Evolutionary conservation across 2,797 vertebrate species (phyloP).

Genomic region (Eulemur coronatus): DNA sequence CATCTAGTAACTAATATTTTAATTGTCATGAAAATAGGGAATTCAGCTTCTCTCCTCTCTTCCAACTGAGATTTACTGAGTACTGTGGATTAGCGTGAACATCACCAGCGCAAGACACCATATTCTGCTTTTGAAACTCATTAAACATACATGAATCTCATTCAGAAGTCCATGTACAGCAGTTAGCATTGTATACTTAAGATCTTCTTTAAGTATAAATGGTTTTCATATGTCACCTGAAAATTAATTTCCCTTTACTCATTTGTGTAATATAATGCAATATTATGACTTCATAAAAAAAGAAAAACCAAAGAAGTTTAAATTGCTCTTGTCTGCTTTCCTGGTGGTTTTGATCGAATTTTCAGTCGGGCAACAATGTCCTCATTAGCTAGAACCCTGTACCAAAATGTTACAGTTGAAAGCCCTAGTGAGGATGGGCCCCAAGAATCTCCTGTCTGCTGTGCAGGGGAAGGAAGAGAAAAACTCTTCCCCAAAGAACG

Average conservation of each 20-base stretch:
- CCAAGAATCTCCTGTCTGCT: not conserved
- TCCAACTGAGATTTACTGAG: not conserved
- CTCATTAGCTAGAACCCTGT: not conserved
- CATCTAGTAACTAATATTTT: not conserved
- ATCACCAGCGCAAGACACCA: not conserved
- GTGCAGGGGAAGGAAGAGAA: not conserved
- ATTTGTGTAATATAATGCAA: not conserved
- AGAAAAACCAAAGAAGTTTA: not conserved
- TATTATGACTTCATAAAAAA: conserved; percentile 4
- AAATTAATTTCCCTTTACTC: not conserved
- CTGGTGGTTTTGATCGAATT: not conserved
- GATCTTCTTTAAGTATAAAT: not conserved
- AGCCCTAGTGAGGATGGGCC: not conserved
- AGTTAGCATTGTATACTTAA: not conserved
- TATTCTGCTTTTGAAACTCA: not conserved
- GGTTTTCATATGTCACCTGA: not conserved
- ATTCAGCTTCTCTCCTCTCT: not conserved
- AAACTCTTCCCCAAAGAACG: not conserved
- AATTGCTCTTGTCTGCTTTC: not conserved
- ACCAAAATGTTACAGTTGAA: not conserved
- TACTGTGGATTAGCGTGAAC: not conserved
- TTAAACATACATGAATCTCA: not conserved
- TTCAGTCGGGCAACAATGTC: not conserved
- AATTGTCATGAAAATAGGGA: not conserved
- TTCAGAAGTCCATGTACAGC: not conserved